Evolutionary conservation across 2,797 vertebrate genomes (phyloP), one percentile per base, ranked within the genome.

Genomic region (Bufotes viridis): DNA sequence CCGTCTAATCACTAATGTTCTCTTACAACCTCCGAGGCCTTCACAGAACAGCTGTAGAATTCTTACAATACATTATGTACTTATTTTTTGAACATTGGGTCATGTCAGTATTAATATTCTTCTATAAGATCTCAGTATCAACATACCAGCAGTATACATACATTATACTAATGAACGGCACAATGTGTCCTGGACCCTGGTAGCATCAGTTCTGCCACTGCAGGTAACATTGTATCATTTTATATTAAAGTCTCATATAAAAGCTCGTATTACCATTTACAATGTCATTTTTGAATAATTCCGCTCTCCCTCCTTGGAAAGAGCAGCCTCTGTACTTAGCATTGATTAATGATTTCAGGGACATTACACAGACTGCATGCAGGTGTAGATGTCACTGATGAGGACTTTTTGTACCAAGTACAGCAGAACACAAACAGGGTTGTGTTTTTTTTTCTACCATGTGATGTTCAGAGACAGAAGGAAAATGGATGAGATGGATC

Each of bases 261-360:
- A 63, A 15, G 24, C 51, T 70, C 10, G 6, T 61, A 63, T 85
- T 61, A 76, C 53, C 60, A 67, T 49, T 78, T 69, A 24, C 72
- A 86, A 60, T 86, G 84, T 86, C 72, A 89, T 86, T 51, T 82
- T 86, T 78, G n/a, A 78, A 86, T 82, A 86, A 89, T 78, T 86
- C 80, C 75, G n/a, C 42, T 60, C 76, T 72, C 3, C 79, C 51
- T 82, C 72, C 70, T 51, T 69, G 70, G 51, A 82, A 84, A 82
- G 67, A 86, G 83, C 79, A 78, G 79, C 72, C 75, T 76, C 72
- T 53, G 58, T 85, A 76, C 83, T 89, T 82, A 67, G 87, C 55
- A 82, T 70, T 89, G 88, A 89, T 89, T 69, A 89, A 89, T 86
- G 88, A 86, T 89, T 86, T 89, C 79, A 78, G 88, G 84, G 84